Base-by-base conservation (phyloP, 1,140 invertebrate genomes). In the Neodiprion virginianus region DNA sequence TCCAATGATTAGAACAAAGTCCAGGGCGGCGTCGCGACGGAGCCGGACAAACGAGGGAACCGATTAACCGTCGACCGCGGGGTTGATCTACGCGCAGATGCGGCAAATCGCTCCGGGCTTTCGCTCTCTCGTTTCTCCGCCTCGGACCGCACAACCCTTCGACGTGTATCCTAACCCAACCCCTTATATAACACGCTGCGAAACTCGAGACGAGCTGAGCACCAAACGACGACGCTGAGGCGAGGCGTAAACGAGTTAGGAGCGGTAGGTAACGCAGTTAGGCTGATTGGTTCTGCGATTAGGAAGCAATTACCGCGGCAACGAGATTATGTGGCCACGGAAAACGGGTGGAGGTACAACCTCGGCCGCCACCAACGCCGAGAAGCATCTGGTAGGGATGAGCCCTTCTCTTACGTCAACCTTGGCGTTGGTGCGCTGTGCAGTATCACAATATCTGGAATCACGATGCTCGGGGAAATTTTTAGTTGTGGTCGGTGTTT, bases 271-370 rank as follows among this genome's bases (percentile, higher is more conserved):
- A 78, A 78, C 68, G 53, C 53, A 67, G 77, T 74, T 78, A 78
- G 74, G 77, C 75, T 78, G 75, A 78, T 78, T 78, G 77, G 75
- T 76, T 71, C 48, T 71, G 67, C 75, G 75, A 78, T 78, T 78
- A 78, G 75, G 75, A 78, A 76, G 77, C 75, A 75, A 78, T 78
- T 78, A 76, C 77, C 74, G 61, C 48, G 72, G 72, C 21, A 78
- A 78, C 73, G 73, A 74, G 77, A 76, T 78, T 78, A 78, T 76
- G 71, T 78, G 73, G 77, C 77, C 72, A 72, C 69, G 71, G 75
- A 67, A 61, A 67, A 61, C 71, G 48, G 28, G 28, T 40, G 28
- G 28, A 40, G 2, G 2, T 40, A 40, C 28, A 40, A 1, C 28
- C 28, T 40, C 17, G 28, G 28, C 28, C 28, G 28, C 28, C 28